Evolutionary conservation across 2,797 vertebrate genomes (phyloP).

Genomic region (Zalophus californianus): DNA sequence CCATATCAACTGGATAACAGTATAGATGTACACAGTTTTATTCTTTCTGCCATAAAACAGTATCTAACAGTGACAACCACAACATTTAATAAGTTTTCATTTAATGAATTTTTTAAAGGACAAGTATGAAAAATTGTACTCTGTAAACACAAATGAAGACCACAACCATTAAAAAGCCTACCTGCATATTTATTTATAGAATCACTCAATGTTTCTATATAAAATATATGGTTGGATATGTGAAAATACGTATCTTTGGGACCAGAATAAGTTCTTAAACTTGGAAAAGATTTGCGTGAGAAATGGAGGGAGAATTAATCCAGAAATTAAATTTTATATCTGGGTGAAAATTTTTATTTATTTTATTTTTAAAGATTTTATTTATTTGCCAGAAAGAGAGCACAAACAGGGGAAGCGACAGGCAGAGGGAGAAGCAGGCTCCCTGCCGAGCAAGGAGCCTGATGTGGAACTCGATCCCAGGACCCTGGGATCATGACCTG

Average conservation of each 20-base stretch:
- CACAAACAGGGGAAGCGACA: too few species aligned
- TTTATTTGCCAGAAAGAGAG: too few species aligned
- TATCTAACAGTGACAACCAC: neutral
- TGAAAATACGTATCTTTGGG: neutral
- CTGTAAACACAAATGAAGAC: neutral
- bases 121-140: neutral
- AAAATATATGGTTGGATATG: neutral
- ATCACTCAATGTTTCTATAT: neutral
- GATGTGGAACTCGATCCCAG: too few species aligned
- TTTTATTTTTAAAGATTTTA: too few species aligned
- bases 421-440: too few species aligned
- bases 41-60: neutral
- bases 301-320: neutral
- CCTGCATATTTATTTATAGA: neutral
- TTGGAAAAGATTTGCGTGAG: neutral
- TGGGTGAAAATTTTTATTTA: neutral
- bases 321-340: conserved; percentile 26
- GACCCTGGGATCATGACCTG: too few species aligned
- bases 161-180: neutral
- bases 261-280: neutral
- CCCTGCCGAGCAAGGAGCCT: too few species aligned
- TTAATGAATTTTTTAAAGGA: neutral
- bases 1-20: neutral
- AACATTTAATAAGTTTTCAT: neutral
- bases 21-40: neutral